These are phyloP conservation scores for Dicycla oo DNA, from an alignment of 2,888 invertebrate species.

Conservation along the genomic window DNA sequence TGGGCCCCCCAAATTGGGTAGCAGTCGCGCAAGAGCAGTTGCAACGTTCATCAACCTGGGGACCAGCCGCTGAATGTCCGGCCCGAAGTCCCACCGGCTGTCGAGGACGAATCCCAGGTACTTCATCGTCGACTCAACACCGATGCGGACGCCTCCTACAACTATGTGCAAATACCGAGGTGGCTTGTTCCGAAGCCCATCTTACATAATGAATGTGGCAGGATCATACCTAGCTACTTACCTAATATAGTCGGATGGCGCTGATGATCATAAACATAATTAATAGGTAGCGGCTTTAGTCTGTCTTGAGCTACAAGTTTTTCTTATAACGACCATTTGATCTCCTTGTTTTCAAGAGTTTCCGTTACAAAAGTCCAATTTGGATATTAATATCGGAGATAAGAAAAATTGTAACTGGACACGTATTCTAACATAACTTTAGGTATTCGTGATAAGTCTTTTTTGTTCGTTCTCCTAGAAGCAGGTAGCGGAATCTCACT, in stretches of 20 bases:
- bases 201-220: too few species aligned
- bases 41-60: background rate
- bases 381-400: background rate
- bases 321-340: constrained; percentile 6
- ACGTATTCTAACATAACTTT: background rate
- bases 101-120: too few species aligned
- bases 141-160: background rate
- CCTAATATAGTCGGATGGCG: too few species aligned
- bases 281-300: background rate
- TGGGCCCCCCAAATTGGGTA: too few species aligned
- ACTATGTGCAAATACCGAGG: too few species aligned
- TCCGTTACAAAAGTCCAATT: constrained; percentile 10
- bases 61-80: background rate
- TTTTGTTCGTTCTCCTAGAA: background rate
- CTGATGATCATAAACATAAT: too few species aligned
- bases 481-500: background rate
- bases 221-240: too few species aligned
- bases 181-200: too few species aligned
- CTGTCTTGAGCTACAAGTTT: background rate
- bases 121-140: background rate
- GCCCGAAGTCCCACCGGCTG: background rate
- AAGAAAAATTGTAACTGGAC: background rate
- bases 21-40: background rate
- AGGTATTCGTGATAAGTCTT: background rate
- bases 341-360: constrained; percentile 12